These are phyloP conservation scores for Zingel zingel DNA, from an alignment of 2,113 vertebrate genomes.

Conservation along the genomic window DNA sequence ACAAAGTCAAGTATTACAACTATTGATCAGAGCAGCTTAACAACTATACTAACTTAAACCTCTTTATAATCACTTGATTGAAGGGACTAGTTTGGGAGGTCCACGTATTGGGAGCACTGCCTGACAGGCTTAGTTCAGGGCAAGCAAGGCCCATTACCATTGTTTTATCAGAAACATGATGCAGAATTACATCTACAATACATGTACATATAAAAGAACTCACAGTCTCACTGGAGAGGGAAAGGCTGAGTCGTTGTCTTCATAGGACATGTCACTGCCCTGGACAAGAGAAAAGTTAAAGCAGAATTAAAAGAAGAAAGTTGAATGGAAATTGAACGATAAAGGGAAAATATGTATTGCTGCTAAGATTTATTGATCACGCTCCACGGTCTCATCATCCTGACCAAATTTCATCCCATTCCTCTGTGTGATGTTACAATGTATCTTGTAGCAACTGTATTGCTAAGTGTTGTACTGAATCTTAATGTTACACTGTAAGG, in stretches of 20 bases:
- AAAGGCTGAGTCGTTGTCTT: slow-evolving; percentile 72
- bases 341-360: not conserved
- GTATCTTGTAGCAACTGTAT: not conserved
- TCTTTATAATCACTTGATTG: not conserved
- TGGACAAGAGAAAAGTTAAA: slow-evolving; percentile 40
- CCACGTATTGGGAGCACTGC: not conserved
- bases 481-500: not conserved
- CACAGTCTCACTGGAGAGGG: slow-evolving; percentile 78
- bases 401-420: not conserved
- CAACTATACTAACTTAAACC: not conserved
- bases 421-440: not conserved
- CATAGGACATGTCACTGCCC: slow-evolving; percentile 82
- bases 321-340: not conserved
- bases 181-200: not conserved
- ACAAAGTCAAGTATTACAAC: not conserved
- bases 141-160: not conserved
- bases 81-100: not conserved
- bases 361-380: slow-evolving; percentile 1
- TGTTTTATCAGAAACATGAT: slow-evolving; percentile 29
- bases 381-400: not conserved
- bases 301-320: slow-evolving; percentile 9
- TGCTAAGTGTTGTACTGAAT: not conserved
- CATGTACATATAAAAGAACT: slow-evolving; percentile 53
- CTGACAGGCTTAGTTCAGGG: not conserved
- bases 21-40: not conserved